Evolutionary conservation across 2,797 vertebrate species (phyloP), one percentile per base, ranked within the genome.

Genomic region (Clarias fuscus): DNA sequence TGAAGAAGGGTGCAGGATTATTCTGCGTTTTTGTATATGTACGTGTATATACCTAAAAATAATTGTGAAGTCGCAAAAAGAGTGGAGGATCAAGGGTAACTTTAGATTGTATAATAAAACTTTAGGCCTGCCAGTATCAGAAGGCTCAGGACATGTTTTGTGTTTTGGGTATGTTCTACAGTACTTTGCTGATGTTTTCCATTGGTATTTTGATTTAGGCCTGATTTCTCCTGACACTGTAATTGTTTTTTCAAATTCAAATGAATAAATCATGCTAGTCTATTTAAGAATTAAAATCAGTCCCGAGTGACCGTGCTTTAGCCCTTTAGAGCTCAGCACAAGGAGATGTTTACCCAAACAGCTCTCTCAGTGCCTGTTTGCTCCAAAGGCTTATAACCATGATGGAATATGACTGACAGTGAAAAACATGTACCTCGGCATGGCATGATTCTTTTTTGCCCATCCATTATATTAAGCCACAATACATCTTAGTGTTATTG

Each of bases 241-340:
- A 97, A 96, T 97, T 98, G 97, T 98, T 97, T 97, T 97, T 98
- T 97, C 95, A 96, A 96, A 97, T 95, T 93, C 92, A 94, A 94
- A 97, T 98, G 96, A 98, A 97, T 97, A 98, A 98, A 97, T 97
- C 94, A 97, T 97, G 94, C 93, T 94, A 92, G 92, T 94, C 95
- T 97, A 96, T 95, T 97, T 97, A 96, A 95, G 96, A 97, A 97
- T 97, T 96, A 96, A 98, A 97, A 97, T 94, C 93, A 95, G 94
- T 95, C 95, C 95, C 90, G 80, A 91, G 89, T 91, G 92, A 77
- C 88, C 90, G 92, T 94, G 92, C 91, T 93, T 94, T 94, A 90
- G 92, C 93, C 92, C 94, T 94, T 91, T 88, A 92, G 92, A 90
- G 90, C 91, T 90, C 88, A 88, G 91, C 86, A 92, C 88, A 89